phyloP scores from a whole-genome alignment of 2,797 vertebrate species.

The Oophaga sylvatica region DNA sequence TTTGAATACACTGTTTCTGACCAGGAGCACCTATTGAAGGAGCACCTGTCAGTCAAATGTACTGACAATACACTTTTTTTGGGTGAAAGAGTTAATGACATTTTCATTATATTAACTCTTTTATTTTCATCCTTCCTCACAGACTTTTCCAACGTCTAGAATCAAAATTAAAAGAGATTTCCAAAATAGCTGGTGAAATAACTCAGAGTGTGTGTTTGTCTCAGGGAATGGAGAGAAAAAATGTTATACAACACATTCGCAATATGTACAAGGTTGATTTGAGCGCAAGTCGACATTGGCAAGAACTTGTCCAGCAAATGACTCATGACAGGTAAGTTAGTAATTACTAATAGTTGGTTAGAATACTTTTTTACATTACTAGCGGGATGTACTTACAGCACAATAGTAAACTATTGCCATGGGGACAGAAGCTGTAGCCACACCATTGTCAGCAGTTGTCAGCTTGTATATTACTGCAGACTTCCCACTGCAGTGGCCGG shows the following conservation, averaged over 20 bases:
- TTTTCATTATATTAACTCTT: not conserved
- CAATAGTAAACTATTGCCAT: not conserved
- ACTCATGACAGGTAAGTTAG: conserved; percentile 89
- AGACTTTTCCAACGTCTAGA: conserved; percentile 95
- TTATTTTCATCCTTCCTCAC: conserved; percentile 46
- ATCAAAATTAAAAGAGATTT: conserved; percentile 94
- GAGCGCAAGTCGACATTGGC: conserved; percentile 95
- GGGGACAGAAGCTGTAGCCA: too few relatives aligned
- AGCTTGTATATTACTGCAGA: not conserved
- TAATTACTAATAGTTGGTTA: not conserved
- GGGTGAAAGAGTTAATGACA: not conserved
- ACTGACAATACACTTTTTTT: too few relatives aligned
- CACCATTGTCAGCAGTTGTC: not conserved
- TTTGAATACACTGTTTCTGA: too few relatives aligned
- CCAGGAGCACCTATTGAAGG: too few relatives aligned
- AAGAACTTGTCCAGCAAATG: conserved; percentile 94
- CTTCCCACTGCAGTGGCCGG: not conserved
- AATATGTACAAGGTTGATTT: conserved; percentile 93
- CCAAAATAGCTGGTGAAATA: conserved; percentile 95
- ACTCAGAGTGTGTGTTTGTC: conserved; percentile 95
- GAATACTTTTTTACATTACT: not conserved
- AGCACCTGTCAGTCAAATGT: too few relatives aligned
- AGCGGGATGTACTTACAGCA: not conserved
- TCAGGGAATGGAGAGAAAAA: conserved; percentile 97
- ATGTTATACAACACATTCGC: conserved; percentile 96